Percentiles rank a stretch among this genome's conserved stretches.
Evolutionary conservation across 2,888 invertebrate genomes (phyloP).

Genomic region (Belgica antarctica): DNA sequence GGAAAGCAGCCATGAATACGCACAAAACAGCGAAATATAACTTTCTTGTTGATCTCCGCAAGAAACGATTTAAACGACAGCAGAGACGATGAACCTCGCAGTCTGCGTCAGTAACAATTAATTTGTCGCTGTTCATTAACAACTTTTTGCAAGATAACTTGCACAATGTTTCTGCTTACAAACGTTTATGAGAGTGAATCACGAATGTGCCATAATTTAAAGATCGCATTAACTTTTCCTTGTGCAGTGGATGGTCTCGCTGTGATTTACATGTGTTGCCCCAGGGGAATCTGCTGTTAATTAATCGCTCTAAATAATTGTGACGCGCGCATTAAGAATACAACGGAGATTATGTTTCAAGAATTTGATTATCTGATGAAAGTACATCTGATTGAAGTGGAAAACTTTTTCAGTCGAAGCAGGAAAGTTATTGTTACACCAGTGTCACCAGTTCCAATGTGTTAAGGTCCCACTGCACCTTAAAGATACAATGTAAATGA

Average conservation of each 20-base stretch:
- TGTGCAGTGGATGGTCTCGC: neutral
- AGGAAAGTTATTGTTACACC: too few species aligned
- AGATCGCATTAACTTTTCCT: constrained; percentile 10
- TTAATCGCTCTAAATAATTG: constrained; percentile 35
- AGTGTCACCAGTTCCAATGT: too few species aligned
- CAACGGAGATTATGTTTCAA: constrained; percentile 11
- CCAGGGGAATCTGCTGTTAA: constrained; percentile 29
- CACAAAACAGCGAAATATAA: neutral
- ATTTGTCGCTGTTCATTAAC: constrained; percentile 21
- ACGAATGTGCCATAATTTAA: neutral
- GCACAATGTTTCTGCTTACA: neutral
- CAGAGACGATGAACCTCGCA: neutral
- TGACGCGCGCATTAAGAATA: neutral
- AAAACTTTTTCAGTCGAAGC: too few species aligned
- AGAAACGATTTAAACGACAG: neutral
- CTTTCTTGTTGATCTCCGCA: neutral
- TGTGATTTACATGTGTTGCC: constrained; percentile 40
- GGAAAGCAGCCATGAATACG: constrained; percentile 14
- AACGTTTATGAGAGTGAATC: constrained; percentile 4
- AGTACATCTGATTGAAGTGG: too few species aligned
- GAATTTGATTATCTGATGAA: too few species aligned
- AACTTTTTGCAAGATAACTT: neutral
- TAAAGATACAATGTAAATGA: too few species aligned
- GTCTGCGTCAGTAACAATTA: neutral
- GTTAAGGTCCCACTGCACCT: too few species aligned